These are phyloP conservation scores for Netelia inedita DNA, from an alignment of 2,888 invertebrate genomes.

Conservation along the genomic window DNA sequence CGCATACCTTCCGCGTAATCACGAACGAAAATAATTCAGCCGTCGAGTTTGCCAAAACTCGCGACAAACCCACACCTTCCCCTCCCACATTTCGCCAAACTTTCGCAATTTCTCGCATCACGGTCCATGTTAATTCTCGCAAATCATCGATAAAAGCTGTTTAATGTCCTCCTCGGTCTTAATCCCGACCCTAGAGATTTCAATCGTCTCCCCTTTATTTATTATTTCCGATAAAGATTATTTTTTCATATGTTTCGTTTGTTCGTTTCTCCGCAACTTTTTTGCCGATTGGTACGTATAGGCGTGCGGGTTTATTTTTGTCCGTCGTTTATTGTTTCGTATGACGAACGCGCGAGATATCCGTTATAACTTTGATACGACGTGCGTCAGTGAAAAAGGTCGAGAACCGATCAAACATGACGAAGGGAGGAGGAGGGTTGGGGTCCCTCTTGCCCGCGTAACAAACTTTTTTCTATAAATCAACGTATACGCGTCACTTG, in stretches of 20 bases:
- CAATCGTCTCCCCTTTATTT: neutral
- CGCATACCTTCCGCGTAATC: slow-evolving; percentile 29
- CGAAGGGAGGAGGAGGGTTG: neutral
- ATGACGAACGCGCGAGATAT: too few species aligned
- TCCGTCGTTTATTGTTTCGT: too few species aligned
- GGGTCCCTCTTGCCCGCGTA: neutral
- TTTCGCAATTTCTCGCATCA: slow-evolving; percentile 3
- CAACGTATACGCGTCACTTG: neutral
- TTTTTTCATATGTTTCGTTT: neutral
- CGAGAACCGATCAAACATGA: neutral
- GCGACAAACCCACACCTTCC: neutral
- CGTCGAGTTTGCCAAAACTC: slow-evolving; percentile 22
- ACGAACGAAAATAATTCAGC: slow-evolving; percentile 45
- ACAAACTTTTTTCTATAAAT: slow-evolving; percentile 26
- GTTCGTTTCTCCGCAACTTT: neutral
- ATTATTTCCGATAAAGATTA: neutral
- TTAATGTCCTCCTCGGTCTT: neutral
- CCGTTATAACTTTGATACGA: too few species aligned
- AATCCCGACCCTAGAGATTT: neutral
- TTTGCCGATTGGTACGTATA: neutral
- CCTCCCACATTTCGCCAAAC: neutral
- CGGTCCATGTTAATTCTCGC: neutral
- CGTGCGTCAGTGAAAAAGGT: neutral
- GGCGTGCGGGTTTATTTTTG: too few species aligned
- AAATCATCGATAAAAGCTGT: neutral